phyloP scores from a whole-genome alignment of 1,140 invertebrate genomes.

The Tribolium madens region DNA sequence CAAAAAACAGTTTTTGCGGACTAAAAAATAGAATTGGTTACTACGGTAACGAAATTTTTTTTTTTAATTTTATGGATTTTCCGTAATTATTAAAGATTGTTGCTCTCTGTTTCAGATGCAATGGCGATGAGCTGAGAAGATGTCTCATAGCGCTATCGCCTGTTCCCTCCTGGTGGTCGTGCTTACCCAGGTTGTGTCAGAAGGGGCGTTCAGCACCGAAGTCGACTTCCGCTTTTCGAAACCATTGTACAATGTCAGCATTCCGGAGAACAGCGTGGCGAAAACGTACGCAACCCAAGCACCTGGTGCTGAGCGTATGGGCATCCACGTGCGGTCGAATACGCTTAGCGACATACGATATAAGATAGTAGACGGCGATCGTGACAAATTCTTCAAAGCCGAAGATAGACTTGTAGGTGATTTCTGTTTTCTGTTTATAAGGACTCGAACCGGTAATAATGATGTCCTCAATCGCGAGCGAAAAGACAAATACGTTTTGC shows the following conservation, averaged over 20 bases:
- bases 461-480: slow-evolving; percentile 92
- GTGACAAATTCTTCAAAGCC: slow-evolving; percentile 92
- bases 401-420: slow-evolving; percentile 89
- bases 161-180: slow-evolving; percentile 61
- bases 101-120: slow-evolving; percentile 61
- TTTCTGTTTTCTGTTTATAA: slow-evolving; percentile 91
- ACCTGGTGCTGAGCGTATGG: slow-evolving; percentile 70
- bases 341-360: slow-evolving; percentile 76
- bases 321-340: slow-evolving; percentile 65
- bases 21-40: too few species aligned
- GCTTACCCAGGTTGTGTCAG: slow-evolving; percentile 50
- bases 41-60: slow-evolving; percentile 1
- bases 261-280: slow-evolving; percentile 91
- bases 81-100: too few species aligned
- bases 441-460: slow-evolving; percentile 86
- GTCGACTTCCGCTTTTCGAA: slow-evolving; percentile 77
- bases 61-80: too few species aligned
- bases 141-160: slow-evolving; percentile 59
- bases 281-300: slow-evolving; percentile 80
- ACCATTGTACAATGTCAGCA: slow-evolving; percentile 87
- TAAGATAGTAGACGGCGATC: slow-evolving; percentile 86
- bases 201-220: slow-evolving; percentile 51
- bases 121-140: slow-evolving; percentile 63
- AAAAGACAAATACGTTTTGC: slow-evolving; percentile 84
- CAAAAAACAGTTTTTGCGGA: too few species aligned